Percentiles rank a stretch among this genome's conserved stretches.
These are phyloP conservation scores for Odobenus rosmarus DNA, from an alignment of 2,113 vertebrate genomes.

Conservation along the genomic window DNA sequence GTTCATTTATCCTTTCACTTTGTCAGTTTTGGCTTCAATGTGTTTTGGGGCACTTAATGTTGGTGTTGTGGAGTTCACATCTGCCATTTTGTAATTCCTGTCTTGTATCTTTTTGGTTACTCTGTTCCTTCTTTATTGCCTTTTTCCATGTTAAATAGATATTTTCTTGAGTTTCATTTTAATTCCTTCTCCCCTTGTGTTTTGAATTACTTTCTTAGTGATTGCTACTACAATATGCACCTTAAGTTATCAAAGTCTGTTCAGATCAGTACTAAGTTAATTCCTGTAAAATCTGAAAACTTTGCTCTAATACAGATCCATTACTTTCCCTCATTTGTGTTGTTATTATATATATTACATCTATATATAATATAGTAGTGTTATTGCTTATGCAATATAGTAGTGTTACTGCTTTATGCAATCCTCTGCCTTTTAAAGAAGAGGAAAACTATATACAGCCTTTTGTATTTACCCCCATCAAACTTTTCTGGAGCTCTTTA, in stretches of 20 bases:
- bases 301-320: neutral
- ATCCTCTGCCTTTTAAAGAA: neutral
- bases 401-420: neutral
- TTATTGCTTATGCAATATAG: too few relatives aligned
- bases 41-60: neutral
- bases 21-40: neutral
- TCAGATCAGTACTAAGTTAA: neutral
- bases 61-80: neutral
- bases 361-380: too few relatives aligned
- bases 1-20: neutral
- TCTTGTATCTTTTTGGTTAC: neutral
- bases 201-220: neutral
- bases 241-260: neutral
- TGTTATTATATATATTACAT: neutral
- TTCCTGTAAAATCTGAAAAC: neutral
- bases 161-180: constrained; percentile 5
- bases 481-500: neutral
- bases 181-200: neutral
- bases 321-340: neutral
- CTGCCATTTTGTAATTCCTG: neutral
- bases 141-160: neutral
- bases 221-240: neutral
- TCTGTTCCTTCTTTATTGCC: neutral
- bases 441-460: neutral
- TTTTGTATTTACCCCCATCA: neutral